Percentiles rank a stretch among this genome's conserved stretches.
These are phyloP conservation scores for Apis laboriosa DNA, from an alignment of 1,140 invertebrate species.

Conservation along the genomic window DNA sequence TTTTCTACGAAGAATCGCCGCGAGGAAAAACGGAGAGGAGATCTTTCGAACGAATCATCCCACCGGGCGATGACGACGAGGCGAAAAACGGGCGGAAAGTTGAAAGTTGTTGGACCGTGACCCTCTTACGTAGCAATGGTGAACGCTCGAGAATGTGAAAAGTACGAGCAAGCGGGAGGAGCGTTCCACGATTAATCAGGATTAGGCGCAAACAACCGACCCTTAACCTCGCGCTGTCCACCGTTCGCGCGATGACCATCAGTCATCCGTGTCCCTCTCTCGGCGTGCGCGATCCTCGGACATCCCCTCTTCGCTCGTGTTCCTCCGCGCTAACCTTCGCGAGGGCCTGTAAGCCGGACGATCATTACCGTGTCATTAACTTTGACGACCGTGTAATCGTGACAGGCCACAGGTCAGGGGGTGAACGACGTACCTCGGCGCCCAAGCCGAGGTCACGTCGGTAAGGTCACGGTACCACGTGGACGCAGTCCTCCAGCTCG, in stretches of 20 bases:
- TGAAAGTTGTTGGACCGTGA: constrained; percentile 37
- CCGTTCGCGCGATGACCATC: constrained; percentile 70
- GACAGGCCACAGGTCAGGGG: constrained; percentile 63
- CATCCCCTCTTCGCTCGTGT: constrained; percentile 16
- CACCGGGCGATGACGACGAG: constrained; percentile 18
- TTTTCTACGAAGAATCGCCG: background rate
- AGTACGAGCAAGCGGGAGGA: constrained; percentile 35
- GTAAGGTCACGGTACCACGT: constrained; percentile 55
- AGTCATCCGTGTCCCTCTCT: constrained; percentile 59
- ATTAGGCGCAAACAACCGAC: constrained; percentile 68
- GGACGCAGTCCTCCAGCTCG: constrained; percentile 22
- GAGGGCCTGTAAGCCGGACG: constrained; percentile 57
- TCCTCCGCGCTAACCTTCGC: constrained; percentile 31
- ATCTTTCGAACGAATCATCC: background rate
- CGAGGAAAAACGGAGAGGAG: background rate
- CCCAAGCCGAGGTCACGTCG: constrained; percentile 50
- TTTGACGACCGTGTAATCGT: constrained; percentile 76
- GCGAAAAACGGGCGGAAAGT: constrained; percentile 31
- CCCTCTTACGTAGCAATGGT: background rate
- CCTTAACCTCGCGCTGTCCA: constrained; percentile 56
- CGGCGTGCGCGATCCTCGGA: background rate
- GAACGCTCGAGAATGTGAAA: constrained; percentile 42
- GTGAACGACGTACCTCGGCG: constrained; percentile 50
- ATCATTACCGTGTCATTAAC: constrained; percentile 76
- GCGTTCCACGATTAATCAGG: constrained; percentile 72